Percentiles rank a stretch among this genome's conserved stretches.
These are phyloP conservation scores for Spinus pinus DNA, from an alignment of 2,797 vertebrate genomes.

Conservation along the genomic window DNA sequence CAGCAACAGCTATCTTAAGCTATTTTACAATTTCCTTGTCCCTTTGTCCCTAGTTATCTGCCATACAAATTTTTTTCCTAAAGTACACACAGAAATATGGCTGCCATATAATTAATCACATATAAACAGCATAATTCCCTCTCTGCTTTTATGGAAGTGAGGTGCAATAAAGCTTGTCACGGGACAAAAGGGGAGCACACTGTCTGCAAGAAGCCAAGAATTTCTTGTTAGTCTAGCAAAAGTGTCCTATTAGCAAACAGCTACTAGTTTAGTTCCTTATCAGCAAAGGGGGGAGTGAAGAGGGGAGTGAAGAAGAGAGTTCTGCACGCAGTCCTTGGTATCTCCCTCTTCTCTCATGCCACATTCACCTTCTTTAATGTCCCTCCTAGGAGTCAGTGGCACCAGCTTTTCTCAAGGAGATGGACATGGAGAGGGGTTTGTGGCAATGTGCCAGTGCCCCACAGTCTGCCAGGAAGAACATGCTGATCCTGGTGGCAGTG, in stretches of 20 bases:
- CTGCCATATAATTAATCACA: neutral
- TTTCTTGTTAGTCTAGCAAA: neutral
- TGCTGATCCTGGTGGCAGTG: neutral
- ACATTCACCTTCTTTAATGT: neutral
- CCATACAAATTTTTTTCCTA: neutral
- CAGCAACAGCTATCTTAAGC: neutral
- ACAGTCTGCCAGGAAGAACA: neutral
- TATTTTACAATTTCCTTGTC: neutral
- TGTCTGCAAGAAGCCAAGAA: neutral
- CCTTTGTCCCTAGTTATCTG: neutral
- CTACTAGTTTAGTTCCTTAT: neutral
- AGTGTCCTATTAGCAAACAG: neutral
- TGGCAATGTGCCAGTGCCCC: too few species aligned
- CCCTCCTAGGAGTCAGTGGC: neutral
- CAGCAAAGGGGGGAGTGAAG: neutral
- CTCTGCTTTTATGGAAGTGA: neutral
- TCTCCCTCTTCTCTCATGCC: neutral
- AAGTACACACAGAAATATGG: neutral
- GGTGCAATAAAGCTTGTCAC: neutral
- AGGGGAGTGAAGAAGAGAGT: neutral
- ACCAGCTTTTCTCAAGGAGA: neutral
- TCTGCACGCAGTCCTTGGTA: neutral
- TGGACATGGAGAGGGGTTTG: neutral
- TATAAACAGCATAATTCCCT: neutral
- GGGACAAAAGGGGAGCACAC: neutral